Evolutionary conservation across 2,113 vertebrate species (phyloP).

Genomic region (Mesoclemmys tuberculata): DNA sequence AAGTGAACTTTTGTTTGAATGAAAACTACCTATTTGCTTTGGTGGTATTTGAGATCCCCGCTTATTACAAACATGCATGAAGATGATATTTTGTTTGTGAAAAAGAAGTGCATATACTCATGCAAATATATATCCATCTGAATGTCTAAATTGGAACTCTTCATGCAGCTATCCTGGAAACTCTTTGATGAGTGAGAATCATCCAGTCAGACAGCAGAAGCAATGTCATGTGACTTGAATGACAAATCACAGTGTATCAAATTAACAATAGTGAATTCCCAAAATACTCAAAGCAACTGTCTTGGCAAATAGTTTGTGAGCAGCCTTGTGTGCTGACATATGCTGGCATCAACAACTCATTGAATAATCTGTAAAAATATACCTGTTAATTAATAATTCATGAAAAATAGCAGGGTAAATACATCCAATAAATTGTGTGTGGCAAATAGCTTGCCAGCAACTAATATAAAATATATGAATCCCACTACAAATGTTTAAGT

Average conservation of each 20-base stretch:
- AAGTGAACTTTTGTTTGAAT: slow-evolving; percentile 44
- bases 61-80: slow-evolving; percentile 57
- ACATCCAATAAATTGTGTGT: not conserved
- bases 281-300: not conserved
- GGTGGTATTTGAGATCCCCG: slow-evolving; percentile 53
- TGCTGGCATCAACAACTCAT: slow-evolving; percentile 27
- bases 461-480: not conserved
- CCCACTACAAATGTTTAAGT: not conserved
- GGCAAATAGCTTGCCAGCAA: not conserved
- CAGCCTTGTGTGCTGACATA: not conserved
- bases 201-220: not conserved
- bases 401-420: not conserved
- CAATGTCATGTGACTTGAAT: not conserved
- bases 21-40: slow-evolving; percentile 57
- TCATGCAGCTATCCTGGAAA: not conserved
- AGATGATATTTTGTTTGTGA: slow-evolving; percentile 45
- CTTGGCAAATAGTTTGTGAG: slow-evolving; percentile 32
- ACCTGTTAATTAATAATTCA: slow-evolving; percentile 27
- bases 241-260: slow-evolving; percentile 9
- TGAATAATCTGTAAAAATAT: slow-evolving; percentile 44
- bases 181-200: slow-evolving; percentile 15
- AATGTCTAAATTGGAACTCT: slow-evolving; percentile 42
- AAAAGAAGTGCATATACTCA: slow-evolving; percentile 30
- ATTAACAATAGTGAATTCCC: not conserved
- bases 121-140: slow-evolving; percentile 41